Base-by-base conservation (phyloP, 2,113 vertebrate genomes). In the Coreoperca whiteheadi region DNA sequence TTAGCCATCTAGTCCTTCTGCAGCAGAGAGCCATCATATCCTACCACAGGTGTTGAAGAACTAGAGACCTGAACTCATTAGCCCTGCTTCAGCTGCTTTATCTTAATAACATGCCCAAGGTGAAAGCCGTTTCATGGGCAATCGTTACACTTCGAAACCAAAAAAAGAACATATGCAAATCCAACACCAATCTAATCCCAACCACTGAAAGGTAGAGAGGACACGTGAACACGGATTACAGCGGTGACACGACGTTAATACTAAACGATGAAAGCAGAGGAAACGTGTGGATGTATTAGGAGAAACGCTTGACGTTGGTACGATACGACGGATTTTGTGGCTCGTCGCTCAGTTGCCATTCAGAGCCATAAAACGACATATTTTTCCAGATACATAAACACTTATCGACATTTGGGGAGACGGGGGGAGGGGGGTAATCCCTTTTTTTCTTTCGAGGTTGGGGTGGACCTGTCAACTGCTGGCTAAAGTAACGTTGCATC, bases 1-100 rank as follows among this genome's bases (percentile, higher is more conserved):
- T 23, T 37, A 32, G 53, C 64, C 77, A n/a, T 79, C 70, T 59
- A n/a, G n/a, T 61, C 43, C 23, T 9, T 20, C 50, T 81, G 63
- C 79, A 48, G 34, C 63, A 76, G 20, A 71, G 53, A 77, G 23
- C 21, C 59, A 32, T 39, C 63, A 82, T 39, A 39, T 41, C 2
- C 60, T 25, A 1, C 60, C 67, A 56, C 4, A 67, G 65, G 21
- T 30, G 7, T 8, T 18, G 10, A 60, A 10, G 14, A 32, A 10
- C 28, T 23, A 23, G 1, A 39, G 0, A 34, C 28, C 48, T 46
- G 53, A 32, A 59, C 4, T 4, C 7, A 46, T 18, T 6, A 18
- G 5, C 6, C 2, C 28, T 61, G 41, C 43, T 61, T 28, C 21
- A 7, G 11, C 18, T 16, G 43, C 4, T 72, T 79, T 37, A 34